Percentiles rank a stretch among this genome's conserved stretches.
phyloP scores from a whole-genome alignment of 23 tunicate genomes.

The Ciona savignyi region DNA sequence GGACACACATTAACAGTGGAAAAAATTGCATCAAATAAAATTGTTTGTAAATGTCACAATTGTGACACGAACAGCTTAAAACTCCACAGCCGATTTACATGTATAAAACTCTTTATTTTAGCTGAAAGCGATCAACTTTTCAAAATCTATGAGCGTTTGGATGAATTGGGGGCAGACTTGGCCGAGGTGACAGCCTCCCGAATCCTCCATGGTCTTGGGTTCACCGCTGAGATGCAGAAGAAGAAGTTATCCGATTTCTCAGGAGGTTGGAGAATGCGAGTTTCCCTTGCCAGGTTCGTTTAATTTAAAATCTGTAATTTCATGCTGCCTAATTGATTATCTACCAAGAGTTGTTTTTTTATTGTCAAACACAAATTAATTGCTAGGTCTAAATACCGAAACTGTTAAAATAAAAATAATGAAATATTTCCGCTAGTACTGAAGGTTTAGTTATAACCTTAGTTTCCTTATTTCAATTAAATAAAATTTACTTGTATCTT shows the following conservation, averaged over 20 bases:
- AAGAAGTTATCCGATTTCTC: conserved; percentile 84
- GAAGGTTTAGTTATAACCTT: too few species aligned
- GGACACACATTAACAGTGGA: neutral
- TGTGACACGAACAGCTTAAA: neutral
- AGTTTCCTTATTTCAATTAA: too few species aligned
- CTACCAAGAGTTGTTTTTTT: too few species aligned
- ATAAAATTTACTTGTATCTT: too few species aligned
- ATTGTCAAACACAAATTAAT: too few species aligned
- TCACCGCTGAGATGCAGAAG: conserved; percentile 76
- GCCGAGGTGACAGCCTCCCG: conserved; percentile 75
- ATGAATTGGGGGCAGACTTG: conserved; percentile 79
- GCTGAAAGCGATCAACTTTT: conserved; percentile 75
- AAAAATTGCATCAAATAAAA: neutral
- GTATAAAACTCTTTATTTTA: neutral
- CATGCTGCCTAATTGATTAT: neutral
- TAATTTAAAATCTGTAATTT: too few species aligned
- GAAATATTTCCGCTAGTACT: too few species aligned
- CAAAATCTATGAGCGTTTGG: conserved; percentile 81
- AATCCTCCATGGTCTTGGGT: conserved; percentile 85
- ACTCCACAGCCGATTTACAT: neutral
- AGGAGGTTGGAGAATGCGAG: conserved; percentile 99
- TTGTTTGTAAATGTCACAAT: neutral
- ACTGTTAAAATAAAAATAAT: too few species aligned
- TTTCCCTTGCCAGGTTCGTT: conserved; percentile 92
- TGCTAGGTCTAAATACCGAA: too few species aligned